Evolutionary conservation across 2,888 invertebrate species (phyloP).

Genomic region (Clanis bilineata): DNA sequence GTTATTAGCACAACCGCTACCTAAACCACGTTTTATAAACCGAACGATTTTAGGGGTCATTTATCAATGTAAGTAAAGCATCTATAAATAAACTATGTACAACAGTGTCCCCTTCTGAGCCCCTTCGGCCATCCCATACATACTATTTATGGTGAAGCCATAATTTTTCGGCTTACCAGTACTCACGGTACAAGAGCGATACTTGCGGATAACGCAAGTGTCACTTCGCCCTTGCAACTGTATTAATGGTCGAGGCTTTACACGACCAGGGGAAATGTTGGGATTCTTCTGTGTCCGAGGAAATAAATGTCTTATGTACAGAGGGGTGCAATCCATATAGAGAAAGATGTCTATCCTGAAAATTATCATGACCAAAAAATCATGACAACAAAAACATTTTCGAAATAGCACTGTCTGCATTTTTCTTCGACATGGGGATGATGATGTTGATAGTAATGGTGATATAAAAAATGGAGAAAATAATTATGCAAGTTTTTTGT

Average conservation of each 20-base stretch:
- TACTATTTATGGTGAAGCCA: slow-evolving; percentile 51
- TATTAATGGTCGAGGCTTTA: slow-evolving; percentile 53
- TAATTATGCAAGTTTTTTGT: too few relatives aligned
- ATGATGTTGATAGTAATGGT: too few relatives aligned
- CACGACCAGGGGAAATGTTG: slow-evolving; percentile 31
- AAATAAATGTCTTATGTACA: too few relatives aligned
- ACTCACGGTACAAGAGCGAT: slow-evolving; percentile 48
- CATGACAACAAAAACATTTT: too few relatives aligned
- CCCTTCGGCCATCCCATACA: slow-evolving; percentile 35
- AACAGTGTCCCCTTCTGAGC: background rate
- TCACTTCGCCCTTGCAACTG: slow-evolving; percentile 58
- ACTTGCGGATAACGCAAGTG: slow-evolving; percentile 54
- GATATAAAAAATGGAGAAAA: too few relatives aligned
- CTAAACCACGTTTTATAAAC: background rate
- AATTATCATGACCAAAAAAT: too few relatives aligned
- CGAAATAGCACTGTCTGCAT: too few relatives aligned
- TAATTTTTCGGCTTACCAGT: slow-evolving; percentile 59
- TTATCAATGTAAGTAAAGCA: background rate
- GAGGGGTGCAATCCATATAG: too few relatives aligned
- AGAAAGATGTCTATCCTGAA: too few relatives aligned
- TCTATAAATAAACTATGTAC: slow-evolving; percentile 15
- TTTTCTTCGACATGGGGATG: too few relatives aligned
- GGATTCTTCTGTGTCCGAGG: background rate
- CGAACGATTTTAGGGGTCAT: background rate
- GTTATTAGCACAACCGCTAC: too few relatives aligned